Evolutionary conservation across 2,797 vertebrate species (phyloP), one percentile per base, ranked within the genome.

Genomic region (Xenops minutus): DNA sequence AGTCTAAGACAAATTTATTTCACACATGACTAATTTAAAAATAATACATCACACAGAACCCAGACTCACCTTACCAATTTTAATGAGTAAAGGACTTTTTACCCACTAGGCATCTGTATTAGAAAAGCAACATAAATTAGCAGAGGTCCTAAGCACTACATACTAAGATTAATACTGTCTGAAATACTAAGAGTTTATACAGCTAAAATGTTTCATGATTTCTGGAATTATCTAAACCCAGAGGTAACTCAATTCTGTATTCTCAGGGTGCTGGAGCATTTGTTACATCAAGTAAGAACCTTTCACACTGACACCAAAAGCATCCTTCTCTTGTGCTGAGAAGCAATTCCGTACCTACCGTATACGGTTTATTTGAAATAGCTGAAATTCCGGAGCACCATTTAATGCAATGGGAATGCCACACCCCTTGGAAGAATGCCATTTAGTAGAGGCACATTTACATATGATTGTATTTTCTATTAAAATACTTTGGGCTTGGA

Each of bases 81-180:
- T 26, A 7, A 37, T 32, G 19, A 24, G 5, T 10, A 36, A 74
- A 39, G 16, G 0, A 24, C 39, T 46, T 39, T 43, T 80, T 61
- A 62, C 9, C 32, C 2, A 5, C 26, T 48, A 15, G 1, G 14
- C 11, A 62, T 18, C n/a, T 68, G 11, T 26, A 83, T 14, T 56
- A n/a, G 41, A 88, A 91, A 63, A 88, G 15, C 34, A 92, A 67
- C 3, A 37, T 3, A n/a, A 69, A 77, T 52, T 14, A 88, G n/a
- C 0, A 46, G 29, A 77, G 27, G 2, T 36, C 8, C 36, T 80
- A 39, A 88, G 26, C 27, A 39, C 13, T 30, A 44, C 6, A 0
- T 7, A 37, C 16, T 30, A 49, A 14, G 16, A 85, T 71, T 73
- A 62, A 72, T 13, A 24, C 7, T 44, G 10, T 10, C 36, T 22